Evolutionary conservation across 2,113 vertebrate genomes (phyloP).

Genomic region (Onychorhynchus coronatus): DNA sequence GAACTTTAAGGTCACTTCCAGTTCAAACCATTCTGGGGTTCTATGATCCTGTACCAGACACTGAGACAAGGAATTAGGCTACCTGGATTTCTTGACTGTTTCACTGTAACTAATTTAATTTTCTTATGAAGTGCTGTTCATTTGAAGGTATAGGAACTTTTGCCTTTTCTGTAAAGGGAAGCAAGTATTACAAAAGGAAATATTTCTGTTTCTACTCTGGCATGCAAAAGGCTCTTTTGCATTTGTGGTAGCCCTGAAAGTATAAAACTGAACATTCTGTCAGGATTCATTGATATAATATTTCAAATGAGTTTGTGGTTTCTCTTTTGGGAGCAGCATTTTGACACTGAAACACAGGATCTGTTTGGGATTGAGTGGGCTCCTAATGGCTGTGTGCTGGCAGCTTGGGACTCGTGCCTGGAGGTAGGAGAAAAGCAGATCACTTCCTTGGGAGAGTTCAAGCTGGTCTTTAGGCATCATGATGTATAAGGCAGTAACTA

Average conservation of each 20-base stretch:
- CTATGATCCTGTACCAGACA: background rate
- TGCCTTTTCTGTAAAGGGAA: background rate
- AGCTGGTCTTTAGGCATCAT: background rate
- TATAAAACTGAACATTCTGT: background rate
- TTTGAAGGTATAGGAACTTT: background rate
- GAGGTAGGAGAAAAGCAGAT: slow-evolving; percentile 76
- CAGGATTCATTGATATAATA: background rate
- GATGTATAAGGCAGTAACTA: background rate
- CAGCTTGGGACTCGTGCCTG: slow-evolving; percentile 91
- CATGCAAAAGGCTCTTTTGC: background rate
- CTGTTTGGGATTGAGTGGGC: slow-evolving; percentile 92
- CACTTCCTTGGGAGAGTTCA: background rate
- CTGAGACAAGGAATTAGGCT: background rate
- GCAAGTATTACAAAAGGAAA: background rate
- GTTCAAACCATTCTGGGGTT: background rate
- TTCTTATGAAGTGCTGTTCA: background rate
- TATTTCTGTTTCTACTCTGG: background rate
- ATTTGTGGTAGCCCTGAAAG: background rate
- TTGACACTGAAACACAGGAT: slow-evolving; percentile 93
- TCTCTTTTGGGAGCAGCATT: slow-evolving; percentile 79
- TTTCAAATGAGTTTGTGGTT: background rate
- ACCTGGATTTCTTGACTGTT: background rate
- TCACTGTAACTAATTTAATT: background rate
- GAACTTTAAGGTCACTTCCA: background rate
- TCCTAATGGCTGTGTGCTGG: slow-evolving; percentile 93